Evolutionary conservation across 1,140 invertebrate genomes (phyloP).

Genomic region (Phenacoccus solenopsis): DNA sequence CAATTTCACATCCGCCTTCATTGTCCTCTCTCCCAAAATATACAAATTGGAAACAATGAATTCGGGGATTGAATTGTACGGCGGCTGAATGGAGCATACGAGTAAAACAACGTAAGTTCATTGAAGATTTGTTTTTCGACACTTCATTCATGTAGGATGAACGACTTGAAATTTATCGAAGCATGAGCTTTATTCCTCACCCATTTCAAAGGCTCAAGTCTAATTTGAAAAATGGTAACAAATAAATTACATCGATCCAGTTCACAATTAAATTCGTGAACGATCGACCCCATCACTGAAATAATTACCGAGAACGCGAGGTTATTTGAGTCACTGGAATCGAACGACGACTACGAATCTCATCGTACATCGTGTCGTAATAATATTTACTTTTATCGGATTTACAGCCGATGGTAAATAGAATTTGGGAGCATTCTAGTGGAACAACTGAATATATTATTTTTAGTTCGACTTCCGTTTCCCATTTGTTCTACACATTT

Average conservation of each 20-base stretch:
- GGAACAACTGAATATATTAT: conserved; percentile 8
- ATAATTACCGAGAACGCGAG: conserved; percentile 10
- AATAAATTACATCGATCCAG: too few relatives aligned
- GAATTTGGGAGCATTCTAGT: background rate
- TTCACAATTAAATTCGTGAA: too few relatives aligned
- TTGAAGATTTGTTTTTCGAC: background rate
- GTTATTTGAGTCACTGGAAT: conserved; percentile 6
- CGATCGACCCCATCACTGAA: too few relatives aligned
- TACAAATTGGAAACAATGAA: background rate
- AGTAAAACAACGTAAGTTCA: background rate
- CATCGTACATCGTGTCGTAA: background rate
- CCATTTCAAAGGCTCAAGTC: too few relatives aligned
- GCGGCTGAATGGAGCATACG: background rate
- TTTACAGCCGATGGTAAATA: background rate
- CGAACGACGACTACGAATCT: background rate
- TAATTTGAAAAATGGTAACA: too few relatives aligned
- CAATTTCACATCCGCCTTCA: background rate
- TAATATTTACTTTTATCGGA: background rate
- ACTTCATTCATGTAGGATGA: background rate
- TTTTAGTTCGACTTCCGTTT: conserved; percentile 4
- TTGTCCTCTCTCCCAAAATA: background rate
- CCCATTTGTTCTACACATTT: background rate
- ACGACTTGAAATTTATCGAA: too few relatives aligned
- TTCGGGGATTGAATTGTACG: background rate
- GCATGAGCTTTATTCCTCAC: too few relatives aligned